phyloP scores from a whole-genome alignment of 2,888 invertebrate genomes.

The Lasioglossum vierecki region DNA sequence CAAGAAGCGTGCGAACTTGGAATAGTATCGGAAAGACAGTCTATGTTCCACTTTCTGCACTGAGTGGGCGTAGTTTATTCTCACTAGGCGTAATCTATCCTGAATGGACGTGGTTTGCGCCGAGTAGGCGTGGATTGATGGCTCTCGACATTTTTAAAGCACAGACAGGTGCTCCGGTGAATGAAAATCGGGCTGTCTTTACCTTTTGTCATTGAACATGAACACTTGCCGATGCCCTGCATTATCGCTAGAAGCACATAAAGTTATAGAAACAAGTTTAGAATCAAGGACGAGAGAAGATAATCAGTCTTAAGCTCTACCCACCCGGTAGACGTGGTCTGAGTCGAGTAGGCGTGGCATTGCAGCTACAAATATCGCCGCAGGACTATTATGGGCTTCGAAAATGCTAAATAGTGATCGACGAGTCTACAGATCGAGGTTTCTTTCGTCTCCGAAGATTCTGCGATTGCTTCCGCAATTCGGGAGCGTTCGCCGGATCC shows the following conservation, averaged over 20 bases:
- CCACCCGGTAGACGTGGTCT: neutral
- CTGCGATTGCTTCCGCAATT: neutral
- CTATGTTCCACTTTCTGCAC: neutral
- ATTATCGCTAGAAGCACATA: neutral
- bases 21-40: neutral
- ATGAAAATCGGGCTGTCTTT: neutral
- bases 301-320: neutral
- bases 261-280: neutral
- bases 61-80: neutral
- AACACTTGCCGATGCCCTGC: neutral
- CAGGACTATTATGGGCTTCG: neutral
- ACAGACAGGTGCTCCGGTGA: neutral
- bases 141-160: neutral
- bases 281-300: neutral
- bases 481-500: neutral
- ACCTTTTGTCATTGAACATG: too few relatives aligned
- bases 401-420: neutral
- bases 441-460: neutral
- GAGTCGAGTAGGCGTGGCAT: neutral
- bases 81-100: neutral
- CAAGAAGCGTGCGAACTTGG: neutral
- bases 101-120: neutral
- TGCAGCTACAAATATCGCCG: neutral
- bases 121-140: neutral
- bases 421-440: too few relatives aligned